A percentile compares a stretch with the other conserved stretches of the same genome.
phyloP scores from a whole-genome alignment of 2,797 vertebrate species.

The Antennarius maculatus region DNA sequence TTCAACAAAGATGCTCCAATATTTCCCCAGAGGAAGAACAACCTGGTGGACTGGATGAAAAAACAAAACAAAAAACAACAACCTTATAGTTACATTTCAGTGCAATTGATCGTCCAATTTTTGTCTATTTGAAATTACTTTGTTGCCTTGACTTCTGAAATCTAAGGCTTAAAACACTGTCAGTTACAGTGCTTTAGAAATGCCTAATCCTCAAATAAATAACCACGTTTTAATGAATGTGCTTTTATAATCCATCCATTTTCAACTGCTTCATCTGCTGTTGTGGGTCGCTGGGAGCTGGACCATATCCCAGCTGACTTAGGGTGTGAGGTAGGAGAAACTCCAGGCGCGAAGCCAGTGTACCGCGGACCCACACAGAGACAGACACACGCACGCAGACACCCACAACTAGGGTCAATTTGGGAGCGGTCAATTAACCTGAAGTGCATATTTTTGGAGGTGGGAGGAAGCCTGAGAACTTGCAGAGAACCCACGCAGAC shows the following conservation, averaged over 20 bases:
- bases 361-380: too few relatives aligned
- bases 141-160: constrained; percentile 23
- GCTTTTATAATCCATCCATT: constrained; percentile 23
- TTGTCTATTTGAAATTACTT: constrained; percentile 20
- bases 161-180: background rate
- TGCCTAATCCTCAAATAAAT: constrained; percentile 5
- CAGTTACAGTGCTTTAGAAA: constrained; percentile 1
- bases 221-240: constrained; percentile 11
- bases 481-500: too few relatives aligned
- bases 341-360: too few relatives aligned
- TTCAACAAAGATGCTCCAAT: constrained; percentile 13
- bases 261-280: too few relatives aligned
- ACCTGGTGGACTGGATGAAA: constrained; percentile 11
- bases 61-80: background rate
- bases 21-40: constrained; percentile 6
- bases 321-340: too few relatives aligned
- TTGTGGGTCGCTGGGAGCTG: too few relatives aligned
- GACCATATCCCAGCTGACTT: too few relatives aligned
- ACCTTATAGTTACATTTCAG: constrained; percentile 50
- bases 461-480: too few relatives aligned
- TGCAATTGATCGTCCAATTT: constrained; percentile 43
- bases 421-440: too few relatives aligned
- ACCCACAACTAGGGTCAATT: too few relatives aligned
- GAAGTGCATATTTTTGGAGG: too few relatives aligned
- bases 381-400: too few relatives aligned